phyloP scores from a whole-genome alignment of 2,888 invertebrate species.

The Eristalis intricaria region DNA sequence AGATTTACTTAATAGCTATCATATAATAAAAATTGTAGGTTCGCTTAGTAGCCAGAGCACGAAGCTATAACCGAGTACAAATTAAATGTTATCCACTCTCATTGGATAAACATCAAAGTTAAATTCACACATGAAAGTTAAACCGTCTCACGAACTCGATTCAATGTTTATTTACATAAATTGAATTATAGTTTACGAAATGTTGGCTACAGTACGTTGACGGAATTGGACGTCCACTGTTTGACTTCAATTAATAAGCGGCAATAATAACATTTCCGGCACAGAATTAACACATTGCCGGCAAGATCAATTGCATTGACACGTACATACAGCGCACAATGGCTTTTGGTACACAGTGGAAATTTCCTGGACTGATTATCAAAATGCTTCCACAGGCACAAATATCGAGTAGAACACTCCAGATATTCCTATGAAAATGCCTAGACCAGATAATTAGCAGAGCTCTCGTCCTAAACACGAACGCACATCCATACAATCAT shows the following conservation, averaged over 20 bases:
- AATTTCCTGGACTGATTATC: constrained; percentile 9
- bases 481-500: constrained; percentile 25
- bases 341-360: neutral
- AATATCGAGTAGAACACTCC: constrained; percentile 24
- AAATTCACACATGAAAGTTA: no score
- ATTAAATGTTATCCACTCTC: no score
- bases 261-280: constrained; percentile 51
- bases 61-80: no score
- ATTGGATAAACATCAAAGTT: no score
- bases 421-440: constrained; percentile 61
- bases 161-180: no score
- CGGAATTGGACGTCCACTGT: neutral
- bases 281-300: constrained; percentile 63
- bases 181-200: no score
- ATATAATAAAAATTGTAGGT: no score
- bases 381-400: neutral
- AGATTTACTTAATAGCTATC: no score
- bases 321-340: neutral
- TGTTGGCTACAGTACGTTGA: no score
- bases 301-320: constrained; percentile 56
- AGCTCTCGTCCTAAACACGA: constrained; percentile 48
- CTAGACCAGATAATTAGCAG: constrained; percentile 67
- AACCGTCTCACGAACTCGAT: no score
- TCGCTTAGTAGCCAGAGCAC: no score
- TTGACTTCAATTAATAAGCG: constrained; percentile 56